Evolutionary conservation across 2,113 vertebrate genomes (phyloP), one percentile per base, ranked within the genome.

Genomic region (Siniperca chuatsi): DNA sequence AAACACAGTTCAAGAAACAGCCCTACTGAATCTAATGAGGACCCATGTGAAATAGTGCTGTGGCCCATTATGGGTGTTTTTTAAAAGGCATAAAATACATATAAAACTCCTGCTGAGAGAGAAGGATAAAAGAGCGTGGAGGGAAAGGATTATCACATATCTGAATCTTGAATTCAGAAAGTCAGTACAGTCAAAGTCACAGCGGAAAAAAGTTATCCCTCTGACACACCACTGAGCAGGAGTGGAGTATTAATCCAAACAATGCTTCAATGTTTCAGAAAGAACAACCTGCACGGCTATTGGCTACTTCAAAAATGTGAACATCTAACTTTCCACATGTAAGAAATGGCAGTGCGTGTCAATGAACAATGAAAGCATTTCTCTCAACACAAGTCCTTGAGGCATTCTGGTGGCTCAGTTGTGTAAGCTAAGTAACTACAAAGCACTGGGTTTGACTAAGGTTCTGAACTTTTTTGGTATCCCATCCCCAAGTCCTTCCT

Each of bases 191-290:
- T 60, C 35, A 15, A 79, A 85, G 57, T 77, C 87, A 84, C 71
- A 87, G 76, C 85, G 82, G 87, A 89, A 81, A 84, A 89, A 83
- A 64, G 72, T 74, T 46, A 87, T 83, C 85, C 87, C 70, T 83
- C 48, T 67, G 81, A 80, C 33, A 80, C 75, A 85, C 79, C 73
- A 78, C 79, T 78, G 80, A 77, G 85, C 65, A 58, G 76, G 33
- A 81, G 69, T 21, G 4, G 72, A 60, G 23, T 52, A 75, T 77
- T 79, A 77, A 75, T 73, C 62, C 70, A 88, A 87, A 90, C 86
- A 89, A 83, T 84, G 81, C 86, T 70, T 88, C 82, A 78, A 83
- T 87, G 68, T 87, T 89, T 89, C 65, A 78, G 76, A 78, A 60
- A 84, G 71, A n/a, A 8, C 52, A 60, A 84, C 81, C 76, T 76